Evolutionary conservation across 2,888 invertebrate species (phyloP), one percentile per base, ranked within the genome.

Genomic region (Seira ritae): DNA sequence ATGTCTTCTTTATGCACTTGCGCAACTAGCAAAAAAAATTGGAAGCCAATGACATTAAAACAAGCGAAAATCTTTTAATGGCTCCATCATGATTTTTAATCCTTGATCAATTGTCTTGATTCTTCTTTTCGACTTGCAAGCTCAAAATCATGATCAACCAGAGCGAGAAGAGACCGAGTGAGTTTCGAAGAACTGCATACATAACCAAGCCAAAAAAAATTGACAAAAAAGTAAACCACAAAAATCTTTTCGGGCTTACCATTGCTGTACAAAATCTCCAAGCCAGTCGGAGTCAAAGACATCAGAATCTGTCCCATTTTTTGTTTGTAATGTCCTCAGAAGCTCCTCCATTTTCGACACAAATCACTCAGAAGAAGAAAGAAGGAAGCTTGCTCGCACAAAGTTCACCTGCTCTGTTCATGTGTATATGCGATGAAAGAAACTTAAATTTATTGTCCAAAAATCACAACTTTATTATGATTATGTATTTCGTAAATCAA

Each of bases 281-380:
- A 88, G 72, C 87, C 88, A 88, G 76, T 84, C 86, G 62, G 84
- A 83, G 78, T 87, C 88, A 81, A 81, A 81, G 77, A 88, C 77
- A 46, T 83, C 84, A 55, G 66, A 42, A 75, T 82, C 78, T 55
- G 74, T 79, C 60, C 86, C 88, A 80, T 85, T 85, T 75, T 85
- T 78, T 50, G 80, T 85, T 68, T 88, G 81, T 20, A 88, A 78
- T 24, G 72, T 83, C 74, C 86, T 87, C 50, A 88, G 60, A 20
- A 87, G 74, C 37, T 86, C 88, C 68, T 88, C 88, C 88, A 88
- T 88, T 73, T 80, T 74, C 75, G 81, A 76, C 81, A 70, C 55
- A 75, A 69, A 72, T 80, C 62, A 50, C 50, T 50, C 23, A 12
- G 66, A 17, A 31, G 31, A 31, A 4, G 2, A 8, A 31, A 31